Evolutionary conservation across 92 coral and sea anemone genomes (phyloP).

Genomic region (Zoanthus solanderi): DNA sequence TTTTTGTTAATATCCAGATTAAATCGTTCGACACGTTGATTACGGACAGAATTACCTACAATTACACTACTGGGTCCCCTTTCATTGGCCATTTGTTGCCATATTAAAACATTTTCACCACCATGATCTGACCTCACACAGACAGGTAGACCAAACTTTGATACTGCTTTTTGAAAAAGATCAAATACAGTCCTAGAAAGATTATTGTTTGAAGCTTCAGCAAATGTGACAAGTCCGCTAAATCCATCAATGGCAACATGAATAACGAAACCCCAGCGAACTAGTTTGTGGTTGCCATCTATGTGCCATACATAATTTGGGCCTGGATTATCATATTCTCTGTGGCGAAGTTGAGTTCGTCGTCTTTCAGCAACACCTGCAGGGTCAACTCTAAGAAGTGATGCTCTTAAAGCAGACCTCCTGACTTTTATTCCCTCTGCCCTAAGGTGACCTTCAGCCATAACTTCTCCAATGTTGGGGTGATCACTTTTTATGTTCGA

Average conservation of each 20-base stretch:
- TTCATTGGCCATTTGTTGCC: constrained; percentile 50
- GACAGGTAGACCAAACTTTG: constrained; percentile 48
- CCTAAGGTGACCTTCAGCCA: constrained; percentile 42
- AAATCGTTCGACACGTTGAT: constrained; percentile 57
- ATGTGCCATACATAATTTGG: constrained; percentile 52
- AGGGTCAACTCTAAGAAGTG: constrained; percentile 51
- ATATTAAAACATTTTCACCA: constrained; percentile 55
- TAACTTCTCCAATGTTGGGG: constrained; percentile 51
- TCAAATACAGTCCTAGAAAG: constrained; percentile 46
- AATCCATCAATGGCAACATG: constrained; percentile 60
- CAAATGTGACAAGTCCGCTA: constrained; percentile 60
- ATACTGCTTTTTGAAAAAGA: constrained; percentile 48
- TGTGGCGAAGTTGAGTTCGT: constrained; percentile 43
- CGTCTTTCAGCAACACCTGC: constrained; percentile 55
- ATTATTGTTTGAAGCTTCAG: constrained; percentile 57
- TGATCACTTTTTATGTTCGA: constrained; percentile 39
- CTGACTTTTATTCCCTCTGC: constrained; percentile 50
- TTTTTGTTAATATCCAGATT: constrained; percentile 44
- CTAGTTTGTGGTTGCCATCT: constrained; percentile 55
- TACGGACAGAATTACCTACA: constrained; percentile 56
- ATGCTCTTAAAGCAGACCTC: constrained; percentile 47
- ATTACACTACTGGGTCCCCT: constrained; percentile 44
- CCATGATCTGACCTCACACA: constrained; percentile 60
- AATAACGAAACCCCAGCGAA: constrained; percentile 57
- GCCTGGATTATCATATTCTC: constrained; percentile 51